Evolutionary conservation across 2,113 vertebrate species (phyloP).

Genomic region (Cyanoramphus novaezelandiae): DNA sequence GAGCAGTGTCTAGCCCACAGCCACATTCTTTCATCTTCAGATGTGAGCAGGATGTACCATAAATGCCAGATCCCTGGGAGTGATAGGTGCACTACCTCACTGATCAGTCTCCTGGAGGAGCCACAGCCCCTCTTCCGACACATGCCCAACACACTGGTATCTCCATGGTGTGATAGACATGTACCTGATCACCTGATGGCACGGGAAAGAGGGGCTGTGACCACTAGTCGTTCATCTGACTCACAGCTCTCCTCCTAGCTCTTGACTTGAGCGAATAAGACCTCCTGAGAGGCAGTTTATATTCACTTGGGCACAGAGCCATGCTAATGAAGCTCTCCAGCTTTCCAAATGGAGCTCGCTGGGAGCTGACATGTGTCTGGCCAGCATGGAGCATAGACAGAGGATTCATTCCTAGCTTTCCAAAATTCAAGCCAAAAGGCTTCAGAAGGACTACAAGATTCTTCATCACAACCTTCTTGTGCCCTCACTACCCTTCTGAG

Average conservation of each 20-base stretch:
- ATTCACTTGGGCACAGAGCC: conserved; percentile 12
- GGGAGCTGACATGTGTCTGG: conserved; percentile 2
- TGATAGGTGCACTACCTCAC: no score
- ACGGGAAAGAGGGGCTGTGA: not conserved
- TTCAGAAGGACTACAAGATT: not conserved
- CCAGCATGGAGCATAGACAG: not conserved
- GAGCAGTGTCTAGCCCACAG: not conserved
- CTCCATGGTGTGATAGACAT: not conserved
- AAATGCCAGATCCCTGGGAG: not conserved
- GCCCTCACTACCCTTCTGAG: not conserved
- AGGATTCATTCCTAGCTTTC: not conserved
- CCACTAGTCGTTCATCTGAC: not conserved
- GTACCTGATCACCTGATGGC: not conserved
- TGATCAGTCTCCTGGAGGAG: not conserved
- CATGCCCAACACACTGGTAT: not conserved
- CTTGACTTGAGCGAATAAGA: not conserved
- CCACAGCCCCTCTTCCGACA: not conserved
- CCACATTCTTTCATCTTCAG: not conserved
- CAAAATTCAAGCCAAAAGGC: not conserved
- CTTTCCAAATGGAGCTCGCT: conserved; percentile 31
- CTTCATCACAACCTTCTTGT: not conserved
- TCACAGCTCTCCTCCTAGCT: not conserved
- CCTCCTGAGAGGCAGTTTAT: not conserved
- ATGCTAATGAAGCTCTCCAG: conserved; percentile 6
- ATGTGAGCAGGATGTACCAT: not conserved